phyloP scores from a whole-genome alignment of 2,113 vertebrate genomes.

The Triplophysa dalaica region DNA sequence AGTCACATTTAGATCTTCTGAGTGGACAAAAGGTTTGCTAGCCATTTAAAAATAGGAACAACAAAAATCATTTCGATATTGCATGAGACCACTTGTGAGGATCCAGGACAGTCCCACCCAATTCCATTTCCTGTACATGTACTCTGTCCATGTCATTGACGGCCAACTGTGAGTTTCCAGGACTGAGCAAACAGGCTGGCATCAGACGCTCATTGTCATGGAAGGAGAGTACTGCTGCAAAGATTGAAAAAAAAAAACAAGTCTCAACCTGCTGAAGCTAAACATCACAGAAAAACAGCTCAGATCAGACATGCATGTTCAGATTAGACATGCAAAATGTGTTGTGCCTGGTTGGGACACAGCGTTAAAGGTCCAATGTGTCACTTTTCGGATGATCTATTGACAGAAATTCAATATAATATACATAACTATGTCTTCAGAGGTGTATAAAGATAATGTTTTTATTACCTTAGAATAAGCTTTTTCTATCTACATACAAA shows the following conservation, averaged over 20 bases:
- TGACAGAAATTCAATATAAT: no score
- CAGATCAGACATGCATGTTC: background rate
- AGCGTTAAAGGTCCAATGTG: no score
- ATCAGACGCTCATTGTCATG: conserved; percentile 99
- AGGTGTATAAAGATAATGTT: no score
- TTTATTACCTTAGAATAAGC: no score
- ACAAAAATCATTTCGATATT: conserved; percentile 73
- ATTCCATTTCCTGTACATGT: conserved; percentile 73
- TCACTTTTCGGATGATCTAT: no score
- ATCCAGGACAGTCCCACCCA: conserved; percentile 64
- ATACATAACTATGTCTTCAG: no score
- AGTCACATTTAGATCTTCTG: conserved; percentile 49
- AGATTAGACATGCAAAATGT: background rate
- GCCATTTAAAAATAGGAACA: conserved; percentile 64
- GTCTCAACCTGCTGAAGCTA: conserved; percentile 35
- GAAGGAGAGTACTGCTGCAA: conserved; percentile 93
- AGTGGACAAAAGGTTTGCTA: conserved; percentile 62
- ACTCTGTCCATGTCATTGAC: conserved; percentile 77
- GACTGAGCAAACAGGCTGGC: conserved; percentile 69
- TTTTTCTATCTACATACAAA: no score
- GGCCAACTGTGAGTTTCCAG: conserved; percentile 82
- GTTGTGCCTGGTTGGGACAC: no score
- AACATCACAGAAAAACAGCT: background rate
- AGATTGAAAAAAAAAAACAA: conserved; percentile 59
- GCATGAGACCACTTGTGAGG: conserved; percentile 80